Base-by-base conservation (phyloP, 1,140 invertebrate species). In the Drosophila athabasca region DNA sequence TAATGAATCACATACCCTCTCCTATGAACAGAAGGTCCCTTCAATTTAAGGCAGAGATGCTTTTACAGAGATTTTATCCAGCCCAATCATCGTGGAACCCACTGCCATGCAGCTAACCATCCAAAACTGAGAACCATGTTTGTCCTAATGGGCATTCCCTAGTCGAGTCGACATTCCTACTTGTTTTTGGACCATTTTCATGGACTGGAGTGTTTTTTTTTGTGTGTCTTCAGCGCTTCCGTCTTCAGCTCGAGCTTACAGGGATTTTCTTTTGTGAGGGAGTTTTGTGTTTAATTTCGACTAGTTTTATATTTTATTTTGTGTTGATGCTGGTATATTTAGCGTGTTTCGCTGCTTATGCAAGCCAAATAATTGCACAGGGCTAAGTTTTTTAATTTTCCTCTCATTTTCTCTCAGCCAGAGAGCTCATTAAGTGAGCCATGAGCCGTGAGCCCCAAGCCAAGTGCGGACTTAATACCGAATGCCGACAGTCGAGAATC, bases 311-410 rank as follows among this genome's bases (percentile, higher is more conserved):
- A 51, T 58, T 54, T 54, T 74, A 51, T 55, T 66, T 31, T 24
- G 43, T 54, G 31, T 72, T 26, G 57, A 62, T 24, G 22, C 29
- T 43, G 59, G 41, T 8, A 13, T 55, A 39, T 46, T 60, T 41
- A 45, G 45, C 26, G 53, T 74, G 55, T 50, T 59, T 60, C 48
- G 44, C 45, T 59, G 81, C 68, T 77, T 81, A 82, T 78, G 69
- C 69, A 82, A 88, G 70, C 62, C 76, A 88, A 88, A 88, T 79
- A 87, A 79, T 76, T 79, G 71, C 79, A 31, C 51, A 49, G 71
- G 53, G 64, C 70, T 79, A 76, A 88, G 79, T 83, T 87, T 88
- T 87, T 88, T 88, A 87, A 88, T 87, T 88, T 69, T 59, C 61
- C 65, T 19, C 17, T 19, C 17, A 19, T 19, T 19, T 57, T 62